Evolutionary conservation across 1,140 invertebrate genomes (phyloP).

Genomic region (Agrypnia vestita): DNA sequence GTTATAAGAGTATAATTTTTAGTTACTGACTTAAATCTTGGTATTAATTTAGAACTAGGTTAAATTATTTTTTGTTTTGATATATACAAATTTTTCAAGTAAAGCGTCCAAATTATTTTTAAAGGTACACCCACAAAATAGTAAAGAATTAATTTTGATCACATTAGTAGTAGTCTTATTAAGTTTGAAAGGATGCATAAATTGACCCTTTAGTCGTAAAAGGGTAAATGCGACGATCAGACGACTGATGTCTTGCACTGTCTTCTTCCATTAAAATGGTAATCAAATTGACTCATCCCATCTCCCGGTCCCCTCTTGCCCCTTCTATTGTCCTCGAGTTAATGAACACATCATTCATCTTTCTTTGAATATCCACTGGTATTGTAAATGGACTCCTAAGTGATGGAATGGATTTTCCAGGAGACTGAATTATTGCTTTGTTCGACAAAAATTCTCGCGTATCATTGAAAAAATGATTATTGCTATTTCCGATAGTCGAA

Average conservation of each 20-base stretch:
- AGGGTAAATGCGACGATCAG: background rate
- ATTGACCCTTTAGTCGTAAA: background rate
- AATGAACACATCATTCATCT: background rate
- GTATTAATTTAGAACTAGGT: too few species aligned
- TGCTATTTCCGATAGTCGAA: too few species aligned
- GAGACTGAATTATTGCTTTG: too few species aligned
- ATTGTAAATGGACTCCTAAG: too few species aligned
- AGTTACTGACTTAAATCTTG: too few species aligned
- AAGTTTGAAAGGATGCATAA: background rate
- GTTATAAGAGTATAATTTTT: too few species aligned
- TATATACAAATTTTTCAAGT: too few species aligned
- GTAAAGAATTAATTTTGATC: background rate
- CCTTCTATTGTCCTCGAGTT: background rate
- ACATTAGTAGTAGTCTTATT: background rate
- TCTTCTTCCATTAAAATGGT: conserved; percentile 1
- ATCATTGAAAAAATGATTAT: too few species aligned
- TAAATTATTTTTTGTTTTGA: too few species aligned
- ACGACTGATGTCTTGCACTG: background rate
- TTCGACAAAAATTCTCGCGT: too few species aligned
- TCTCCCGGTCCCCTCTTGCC: background rate
- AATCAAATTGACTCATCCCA: background rate
- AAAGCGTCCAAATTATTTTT: too few species aligned
- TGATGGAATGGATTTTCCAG: too few species aligned
- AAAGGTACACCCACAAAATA: background rate
- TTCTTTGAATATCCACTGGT: background rate